A percentile compares a stretch with the other conserved stretches of the same genome.
phyloP scores from a whole-genome alignment of 2,113 vertebrate species.

The Danio rerio region DNA sequence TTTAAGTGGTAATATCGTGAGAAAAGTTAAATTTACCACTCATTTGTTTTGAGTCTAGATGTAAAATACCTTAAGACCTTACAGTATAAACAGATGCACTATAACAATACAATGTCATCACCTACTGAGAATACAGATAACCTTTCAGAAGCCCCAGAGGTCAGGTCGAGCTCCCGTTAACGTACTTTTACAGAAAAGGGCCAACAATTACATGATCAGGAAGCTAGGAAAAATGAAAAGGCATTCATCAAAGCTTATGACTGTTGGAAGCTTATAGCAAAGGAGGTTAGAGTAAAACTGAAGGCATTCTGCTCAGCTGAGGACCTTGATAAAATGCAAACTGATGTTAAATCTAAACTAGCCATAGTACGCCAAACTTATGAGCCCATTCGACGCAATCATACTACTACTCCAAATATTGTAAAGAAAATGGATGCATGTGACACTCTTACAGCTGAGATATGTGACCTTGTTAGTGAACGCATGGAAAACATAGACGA shows the following conservation, averaged over 20 bases:
- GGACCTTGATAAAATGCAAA: neutral
- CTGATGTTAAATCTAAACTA: slow-evolving; percentile 21
- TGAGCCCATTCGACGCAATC: slow-evolving; percentile 50
- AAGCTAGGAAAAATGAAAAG: neutral
- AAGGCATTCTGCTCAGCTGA: neutral
- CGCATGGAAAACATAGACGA: slow-evolving; percentile 39
- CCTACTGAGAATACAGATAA: neutral
- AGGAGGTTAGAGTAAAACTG: neutral
- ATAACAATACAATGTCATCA: neutral
- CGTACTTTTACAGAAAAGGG: slow-evolving; percentile 1
- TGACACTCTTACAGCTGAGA: slow-evolving; percentile 29
- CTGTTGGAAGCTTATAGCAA: neutral
- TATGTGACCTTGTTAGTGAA: slow-evolving; percentile 34
- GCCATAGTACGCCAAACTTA: slow-evolving; percentile 14
- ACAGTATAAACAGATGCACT: neutral
- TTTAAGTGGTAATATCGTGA: neutral
- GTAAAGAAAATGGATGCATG: slow-evolving; percentile 54
- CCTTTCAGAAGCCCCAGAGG: neutral
- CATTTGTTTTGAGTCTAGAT: neutral
- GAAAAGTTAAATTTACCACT: neutral
- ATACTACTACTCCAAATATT: slow-evolving; percentile 48
- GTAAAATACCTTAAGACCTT: neutral
- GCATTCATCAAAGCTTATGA: neutral
- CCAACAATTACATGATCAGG: neutral
- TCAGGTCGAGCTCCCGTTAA: neutral